Evolutionary conservation across 2,888 invertebrate genomes (phyloP).

Genomic region (Hirudinaria manillensis): DNA sequence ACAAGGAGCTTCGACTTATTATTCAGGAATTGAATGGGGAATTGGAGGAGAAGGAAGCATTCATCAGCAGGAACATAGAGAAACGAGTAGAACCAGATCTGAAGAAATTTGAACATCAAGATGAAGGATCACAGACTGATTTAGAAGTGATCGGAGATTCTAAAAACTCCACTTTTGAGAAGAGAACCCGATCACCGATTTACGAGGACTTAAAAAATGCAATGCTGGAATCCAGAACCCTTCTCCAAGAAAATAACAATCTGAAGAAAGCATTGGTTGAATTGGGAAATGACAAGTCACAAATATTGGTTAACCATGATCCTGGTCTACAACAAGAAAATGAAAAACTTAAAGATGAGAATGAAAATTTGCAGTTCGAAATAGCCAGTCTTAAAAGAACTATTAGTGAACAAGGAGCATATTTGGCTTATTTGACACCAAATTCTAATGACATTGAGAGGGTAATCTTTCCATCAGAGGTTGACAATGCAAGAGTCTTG

Average conservation of each 20-base stretch:
- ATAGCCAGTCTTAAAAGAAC: slow-evolving; percentile 30
- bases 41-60: slow-evolving; percentile 3
- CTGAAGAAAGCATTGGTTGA: slow-evolving; percentile 25
- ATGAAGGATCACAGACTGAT: slow-evolving; percentile 4
- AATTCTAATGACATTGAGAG: background rate
- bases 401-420: slow-evolving; percentile 32
- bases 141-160: background rate
- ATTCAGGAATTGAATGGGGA: slow-evolving; percentile 16
- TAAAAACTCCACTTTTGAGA: background rate
- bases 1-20: background rate
- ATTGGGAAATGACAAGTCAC: slow-evolving; percentile 6
- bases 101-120: background rate
- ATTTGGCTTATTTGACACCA: slow-evolving; percentile 27
- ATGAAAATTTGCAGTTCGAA: slow-evolving; percentile 17
- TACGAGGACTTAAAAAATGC: slow-evolving; percentile 17
- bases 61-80: background rate
- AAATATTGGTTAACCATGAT: background rate
- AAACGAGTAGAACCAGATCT: background rate
- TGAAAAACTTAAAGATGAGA: slow-evolving; percentile 19
- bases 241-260: slow-evolving; percentile 25
- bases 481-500: background rate
- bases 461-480: background rate
- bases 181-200: slow-evolving; percentile 2
- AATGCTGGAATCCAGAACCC: background rate
- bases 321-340: slow-evolving; percentile 19